phyloP scores from a whole-genome alignment of 2,113 vertebrate species.

The Bostrychus sinensis region DNA sequence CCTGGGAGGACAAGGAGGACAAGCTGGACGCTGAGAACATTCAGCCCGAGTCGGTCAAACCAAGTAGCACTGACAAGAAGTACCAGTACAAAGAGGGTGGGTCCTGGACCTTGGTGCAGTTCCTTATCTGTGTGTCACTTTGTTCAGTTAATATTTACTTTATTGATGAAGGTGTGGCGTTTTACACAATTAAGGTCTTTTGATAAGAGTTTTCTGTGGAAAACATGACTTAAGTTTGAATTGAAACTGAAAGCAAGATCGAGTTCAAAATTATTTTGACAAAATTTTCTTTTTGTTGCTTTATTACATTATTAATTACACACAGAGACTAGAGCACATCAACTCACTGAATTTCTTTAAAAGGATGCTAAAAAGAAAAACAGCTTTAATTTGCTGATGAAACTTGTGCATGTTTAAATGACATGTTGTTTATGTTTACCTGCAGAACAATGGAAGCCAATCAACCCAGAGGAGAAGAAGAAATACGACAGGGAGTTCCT shows the following conservation, averaged over 20 bases:
- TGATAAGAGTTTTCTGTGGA: slow-evolving; percentile 5
- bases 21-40: slow-evolving; percentile 91
- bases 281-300: neutral
- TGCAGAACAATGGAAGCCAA: slow-evolving; percentile 93
- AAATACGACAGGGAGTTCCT: slow-evolving; percentile 94
- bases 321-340: neutral
- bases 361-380: too few species aligned
- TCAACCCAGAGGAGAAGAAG: slow-evolving; percentile 95
- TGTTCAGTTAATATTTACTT: neutral
- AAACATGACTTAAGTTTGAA: slow-evolving; percentile 1
- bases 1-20: slow-evolving; percentile 95
- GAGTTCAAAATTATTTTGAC: neutral
- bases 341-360: too few species aligned
- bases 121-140: slow-evolving; percentile 13
- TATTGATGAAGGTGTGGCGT: neutral
- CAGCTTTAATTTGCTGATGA: neutral
- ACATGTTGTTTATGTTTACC: slow-evolving; percentile 47
- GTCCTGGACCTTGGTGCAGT: slow-evolving; percentile 37
- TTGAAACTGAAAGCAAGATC: neutral
- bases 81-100: slow-evolving; percentile 96
- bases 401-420: neutral
- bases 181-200: neutral
- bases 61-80: slow-evolving; percentile 80
- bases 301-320: neutral
- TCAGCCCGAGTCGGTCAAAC: slow-evolving; percentile 71